These are phyloP conservation scores for Eubucco bourcierii DNA, from an alignment of 2,113 vertebrate species.

Conservation along the genomic window DNA sequence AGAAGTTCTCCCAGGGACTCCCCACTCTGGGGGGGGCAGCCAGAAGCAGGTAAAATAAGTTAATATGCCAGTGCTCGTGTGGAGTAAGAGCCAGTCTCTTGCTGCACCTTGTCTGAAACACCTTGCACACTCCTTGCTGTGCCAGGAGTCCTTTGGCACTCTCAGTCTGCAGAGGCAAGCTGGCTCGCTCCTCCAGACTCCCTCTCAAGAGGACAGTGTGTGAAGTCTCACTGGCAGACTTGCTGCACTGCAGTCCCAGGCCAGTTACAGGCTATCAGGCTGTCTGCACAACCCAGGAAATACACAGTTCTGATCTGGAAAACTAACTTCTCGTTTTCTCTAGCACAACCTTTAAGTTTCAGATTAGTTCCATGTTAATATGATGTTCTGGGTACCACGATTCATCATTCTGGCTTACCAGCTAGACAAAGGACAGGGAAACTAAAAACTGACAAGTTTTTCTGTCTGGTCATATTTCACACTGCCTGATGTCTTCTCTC, in stretches of 20 bases:
- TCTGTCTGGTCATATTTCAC: neutral
- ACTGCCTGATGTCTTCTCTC: neutral
- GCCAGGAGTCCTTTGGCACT: neutral
- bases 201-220: neutral
- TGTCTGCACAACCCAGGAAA: neutral
- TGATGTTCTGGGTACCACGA: accelerated
- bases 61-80: accelerated
- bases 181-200: neutral
- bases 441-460: neutral
- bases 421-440: neutral
- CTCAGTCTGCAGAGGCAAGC: neutral
- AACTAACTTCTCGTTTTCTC: neutral
- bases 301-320: neutral
- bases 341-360: neutral
- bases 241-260: constrained; percentile 51
- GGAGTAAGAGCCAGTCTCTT: neutral
- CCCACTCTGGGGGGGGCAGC: neutral
- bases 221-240: constrained; percentile 16
- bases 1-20: neutral
- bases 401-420: neutral
- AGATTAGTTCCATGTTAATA: neutral
- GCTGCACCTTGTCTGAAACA: neutral
- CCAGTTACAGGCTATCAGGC: neutral
- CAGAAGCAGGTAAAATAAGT: neutral
- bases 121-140: neutral